A percentile compares a stretch with the other conserved stretches of the same genome.
phyloP scores from a whole-genome alignment of 2,797 vertebrate species.

The Phataginus tetradactyla region DNA sequence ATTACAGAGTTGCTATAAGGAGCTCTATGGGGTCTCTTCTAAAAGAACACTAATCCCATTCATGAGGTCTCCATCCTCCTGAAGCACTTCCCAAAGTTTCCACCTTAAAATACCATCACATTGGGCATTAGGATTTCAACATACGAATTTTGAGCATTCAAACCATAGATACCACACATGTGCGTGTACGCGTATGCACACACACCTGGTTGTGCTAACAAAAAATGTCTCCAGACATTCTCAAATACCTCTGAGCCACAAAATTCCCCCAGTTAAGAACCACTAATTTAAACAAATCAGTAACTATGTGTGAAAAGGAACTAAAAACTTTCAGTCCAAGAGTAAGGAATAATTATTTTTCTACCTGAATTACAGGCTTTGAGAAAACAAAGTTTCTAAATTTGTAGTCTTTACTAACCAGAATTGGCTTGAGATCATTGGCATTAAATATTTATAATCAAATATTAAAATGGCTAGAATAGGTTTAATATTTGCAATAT shows the following conservation, averaged over 20 bases:
- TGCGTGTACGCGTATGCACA: neutral
- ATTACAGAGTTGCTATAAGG: conserved; percentile 34
- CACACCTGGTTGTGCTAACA: neutral
- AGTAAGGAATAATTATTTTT: conserved; percentile 33
- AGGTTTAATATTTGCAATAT: conserved; percentile 45
- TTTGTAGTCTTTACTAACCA: conserved; percentile 38
- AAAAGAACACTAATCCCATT: neutral
- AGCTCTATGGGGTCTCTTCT: neutral
- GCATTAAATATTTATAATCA: conserved; percentile 47
- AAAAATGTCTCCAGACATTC: conserved; percentile 41
- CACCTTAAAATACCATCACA: neutral
- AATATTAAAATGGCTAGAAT: conserved; percentile 35
- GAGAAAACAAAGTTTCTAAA: conserved; percentile 39
- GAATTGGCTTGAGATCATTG: conserved; percentile 48
- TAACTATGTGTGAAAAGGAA: conserved; percentile 35
- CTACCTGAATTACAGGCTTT: conserved; percentile 1
- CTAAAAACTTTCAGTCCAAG: conserved; percentile 19
- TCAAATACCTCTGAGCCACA: neutral
- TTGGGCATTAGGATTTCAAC: neutral
- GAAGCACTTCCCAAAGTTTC: neutral
- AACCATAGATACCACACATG: neutral
- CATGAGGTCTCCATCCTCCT: neutral
- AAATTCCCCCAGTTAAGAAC: neutral
- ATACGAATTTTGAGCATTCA: neutral
- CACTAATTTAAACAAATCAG: conserved; percentile 38